phyloP scores from a whole-genome alignment of 2,888 invertebrate species.

The Rhagophthalmus giganteus region DNA sequence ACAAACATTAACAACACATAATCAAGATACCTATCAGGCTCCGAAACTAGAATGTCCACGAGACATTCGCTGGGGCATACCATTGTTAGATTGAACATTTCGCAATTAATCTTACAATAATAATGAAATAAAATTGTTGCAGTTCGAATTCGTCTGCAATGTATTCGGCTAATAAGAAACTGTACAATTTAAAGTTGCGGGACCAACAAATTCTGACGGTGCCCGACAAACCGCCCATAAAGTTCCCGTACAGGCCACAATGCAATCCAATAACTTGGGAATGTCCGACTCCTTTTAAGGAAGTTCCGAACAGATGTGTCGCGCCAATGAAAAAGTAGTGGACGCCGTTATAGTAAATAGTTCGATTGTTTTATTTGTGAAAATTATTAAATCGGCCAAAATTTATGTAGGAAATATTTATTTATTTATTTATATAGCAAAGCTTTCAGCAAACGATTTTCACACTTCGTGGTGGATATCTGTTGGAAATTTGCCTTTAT shows the following conservation, averaged over 20 bases:
- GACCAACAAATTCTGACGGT: slow-evolving; percentile 2
- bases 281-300: slow-evolving; percentile 5
- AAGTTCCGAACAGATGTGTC: neutral
- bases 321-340: too few species aligned
- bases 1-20: slow-evolving; percentile 10
- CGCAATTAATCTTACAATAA: neutral
- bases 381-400: too few species aligned
- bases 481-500: too few species aligned
- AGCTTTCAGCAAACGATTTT: too few species aligned
- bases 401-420: too few species aligned
- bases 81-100: slow-evolving; percentile 5
- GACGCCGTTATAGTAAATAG: too few species aligned
- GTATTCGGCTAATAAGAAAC: neutral
- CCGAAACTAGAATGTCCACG: slow-evolving; percentile 2
- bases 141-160: slow-evolving; percentile 20
- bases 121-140: neutral
- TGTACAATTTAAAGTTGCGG: slow-evolving; percentile 7
- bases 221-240: slow-evolving; percentile 5
- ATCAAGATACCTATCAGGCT: slow-evolving; percentile 15
- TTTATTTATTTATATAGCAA: too few species aligned
- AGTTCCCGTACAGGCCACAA: slow-evolving; percentile 1
- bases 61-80: slow-evolving; percentile 1
- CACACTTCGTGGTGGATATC: too few species aligned
- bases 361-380: too few species aligned
- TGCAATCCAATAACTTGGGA: slow-evolving; percentile 29